These are phyloP conservation scores for Thyatira batis DNA, from an alignment of 2,888 invertebrate genomes.

Conservation along the genomic window DNA sequence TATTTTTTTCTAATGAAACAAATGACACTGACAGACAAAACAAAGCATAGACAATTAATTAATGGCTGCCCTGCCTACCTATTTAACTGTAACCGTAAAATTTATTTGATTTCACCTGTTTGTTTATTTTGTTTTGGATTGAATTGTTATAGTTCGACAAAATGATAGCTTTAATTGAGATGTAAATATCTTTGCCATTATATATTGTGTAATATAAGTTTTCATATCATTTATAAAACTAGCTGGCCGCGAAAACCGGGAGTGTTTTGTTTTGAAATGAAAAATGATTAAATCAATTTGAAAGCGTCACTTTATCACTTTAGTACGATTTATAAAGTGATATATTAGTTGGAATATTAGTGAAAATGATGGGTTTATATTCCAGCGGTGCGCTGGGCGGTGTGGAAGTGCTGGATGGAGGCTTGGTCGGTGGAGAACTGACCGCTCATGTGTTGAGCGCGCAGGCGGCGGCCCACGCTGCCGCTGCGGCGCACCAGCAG, in stretches of 20 bases:
- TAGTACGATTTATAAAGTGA: conserved; percentile 18
- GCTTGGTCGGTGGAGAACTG: conserved; percentile 70
- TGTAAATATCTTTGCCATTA: conserved; percentile 22
- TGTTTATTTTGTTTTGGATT: neutral
- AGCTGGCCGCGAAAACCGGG: conserved; percentile 13
- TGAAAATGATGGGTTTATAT: conserved; percentile 77
- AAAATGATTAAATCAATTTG: neutral
- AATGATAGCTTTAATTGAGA: conserved; percentile 31
- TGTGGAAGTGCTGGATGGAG: conserved; percentile 72
- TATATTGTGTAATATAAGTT: neutral
- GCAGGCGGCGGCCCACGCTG: conserved; percentile 76
- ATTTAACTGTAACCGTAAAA: neutral
- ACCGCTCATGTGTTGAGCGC: conserved; percentile 72
- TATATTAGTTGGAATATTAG: conserved; percentile 42
- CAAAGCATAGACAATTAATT: neutral
- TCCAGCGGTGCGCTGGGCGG: conserved; percentile 83
- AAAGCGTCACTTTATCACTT: conserved; percentile 15
- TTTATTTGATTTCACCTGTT: neutral
- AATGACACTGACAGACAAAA: neutral
- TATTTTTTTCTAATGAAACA: neutral
- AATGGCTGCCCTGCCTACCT: neutral
- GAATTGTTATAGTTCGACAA: neutral
- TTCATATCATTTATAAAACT: conserved; percentile 2
- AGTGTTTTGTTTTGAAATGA: neutral
- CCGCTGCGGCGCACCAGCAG: conserved; percentile 68